phyloP scores from a whole-genome alignment of 2,797 vertebrate species.

The Pseudomugil gertrudae region DNA sequence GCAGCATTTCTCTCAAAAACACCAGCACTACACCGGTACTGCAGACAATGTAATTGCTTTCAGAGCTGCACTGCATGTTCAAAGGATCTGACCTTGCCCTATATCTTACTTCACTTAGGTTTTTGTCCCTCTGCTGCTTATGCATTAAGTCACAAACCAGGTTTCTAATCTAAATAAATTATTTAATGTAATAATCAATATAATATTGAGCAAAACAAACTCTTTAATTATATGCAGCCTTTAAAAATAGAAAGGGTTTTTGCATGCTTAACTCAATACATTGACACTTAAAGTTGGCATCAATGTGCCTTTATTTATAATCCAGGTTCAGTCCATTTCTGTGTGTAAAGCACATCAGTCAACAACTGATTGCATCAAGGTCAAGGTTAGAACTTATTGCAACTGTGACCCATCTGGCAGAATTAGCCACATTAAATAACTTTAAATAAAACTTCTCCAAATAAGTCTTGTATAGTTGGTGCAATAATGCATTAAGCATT shows the following conservation, averaged over 20 bases:
- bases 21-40: too few relatives aligned
- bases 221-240: neutral
- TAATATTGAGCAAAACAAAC: neutral
- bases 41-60: too few relatives aligned
- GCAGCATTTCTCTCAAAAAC: too few relatives aligned
- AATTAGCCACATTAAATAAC: constrained; percentile 51
- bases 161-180: neutral
- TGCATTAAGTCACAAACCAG: too few relatives aligned
- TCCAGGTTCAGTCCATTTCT: constrained; percentile 32
- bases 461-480: constrained; percentile 23
- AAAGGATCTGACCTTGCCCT: too few relatives aligned
- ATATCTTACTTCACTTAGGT: too few relatives aligned
- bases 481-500: constrained; percentile 41
- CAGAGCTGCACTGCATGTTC: too few relatives aligned
- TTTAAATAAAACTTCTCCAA: constrained; percentile 43
- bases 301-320: constrained; percentile 61
- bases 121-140: too few relatives aligned
- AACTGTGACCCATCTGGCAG: constrained; percentile 57
- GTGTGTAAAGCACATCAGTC: constrained; percentile 6
- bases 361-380: constrained; percentile 33
- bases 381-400: constrained; percentile 24
- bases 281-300: neutral
- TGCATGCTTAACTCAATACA: too few relatives aligned
- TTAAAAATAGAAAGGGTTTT: neutral
- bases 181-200: neutral